phyloP scores from a whole-genome alignment of 1,140 invertebrate genomes.

The Drosophila gunungcola region DNA sequence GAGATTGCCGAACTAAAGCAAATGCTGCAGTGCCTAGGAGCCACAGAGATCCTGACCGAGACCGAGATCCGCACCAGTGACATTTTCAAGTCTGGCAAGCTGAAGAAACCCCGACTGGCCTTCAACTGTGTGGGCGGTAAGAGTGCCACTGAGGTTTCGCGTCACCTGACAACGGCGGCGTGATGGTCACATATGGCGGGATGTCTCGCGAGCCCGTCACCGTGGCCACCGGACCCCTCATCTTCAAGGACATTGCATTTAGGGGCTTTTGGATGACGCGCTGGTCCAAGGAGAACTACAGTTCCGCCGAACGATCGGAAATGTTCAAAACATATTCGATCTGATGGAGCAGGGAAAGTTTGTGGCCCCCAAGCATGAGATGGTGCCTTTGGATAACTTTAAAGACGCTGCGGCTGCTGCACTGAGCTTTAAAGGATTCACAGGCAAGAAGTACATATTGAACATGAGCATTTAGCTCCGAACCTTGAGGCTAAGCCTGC shows the following conservation, averaged over 20 bases:
- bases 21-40: conserved; percentile 91
- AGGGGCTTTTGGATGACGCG: conserved; percentile 98
- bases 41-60: conserved; percentile 95
- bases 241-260: conserved; percentile 95
- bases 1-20: conserved; percentile 91
- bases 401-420: conserved; percentile 90
- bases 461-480: conserved; percentile 83
- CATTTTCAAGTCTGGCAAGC: conserved; percentile 89
- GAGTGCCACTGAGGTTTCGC: conserved; percentile 92
- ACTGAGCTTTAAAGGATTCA: conserved; percentile 88
- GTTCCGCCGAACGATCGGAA: conserved; percentile 86
- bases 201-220: conserved; percentile 97
- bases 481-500: conserved; percentile 16
- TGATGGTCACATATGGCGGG: conserved; percentile 98
- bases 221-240: conserved; percentile 93
- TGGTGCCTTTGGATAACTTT: conserved; percentile 91
- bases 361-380: conserved; percentile 89
- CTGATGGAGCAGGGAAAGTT: conserved; percentile 90
- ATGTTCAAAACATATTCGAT: conserved; percentile 92
- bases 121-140: conserved; percentile 98
- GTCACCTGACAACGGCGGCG: conserved; percentile 90
- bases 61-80: conserved; percentile 91
- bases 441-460: conserved; percentile 91
- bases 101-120: conserved; percentile 92
- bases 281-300: conserved; percentile 90